These are phyloP conservation scores for Phoenicopterus ruber DNA, from an alignment of 2,113 vertebrate genomes.

Conservation along the genomic window DNA sequence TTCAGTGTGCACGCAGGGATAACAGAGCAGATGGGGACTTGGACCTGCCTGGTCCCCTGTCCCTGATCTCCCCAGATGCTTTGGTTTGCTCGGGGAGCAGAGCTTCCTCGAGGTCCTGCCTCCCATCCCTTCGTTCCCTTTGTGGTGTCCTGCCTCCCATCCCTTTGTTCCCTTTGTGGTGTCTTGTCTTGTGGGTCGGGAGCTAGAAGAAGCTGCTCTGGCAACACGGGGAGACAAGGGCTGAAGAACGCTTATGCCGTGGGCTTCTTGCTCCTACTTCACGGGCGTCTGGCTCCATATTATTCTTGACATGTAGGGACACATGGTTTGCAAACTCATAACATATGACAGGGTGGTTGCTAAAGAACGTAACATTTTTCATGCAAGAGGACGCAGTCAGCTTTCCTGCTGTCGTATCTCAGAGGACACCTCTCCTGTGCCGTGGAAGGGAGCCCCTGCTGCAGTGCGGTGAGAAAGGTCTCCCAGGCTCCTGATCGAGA, in stretches of 20 bases:
- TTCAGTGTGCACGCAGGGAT: not conserved
- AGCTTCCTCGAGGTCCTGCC: not conserved
- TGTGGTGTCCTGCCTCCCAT: not conserved
- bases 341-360: not conserved
- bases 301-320: not conserved
- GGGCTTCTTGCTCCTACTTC: not conserved
- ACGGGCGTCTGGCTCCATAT: not conserved
- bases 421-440: not conserved
- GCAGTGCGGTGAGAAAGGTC: not conserved
- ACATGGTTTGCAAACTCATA: not conserved
- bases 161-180: not conserved
- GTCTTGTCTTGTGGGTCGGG: not conserved
- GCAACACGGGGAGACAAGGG: fast-evolving
- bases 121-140: not conserved
- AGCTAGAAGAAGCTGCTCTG: not conserved
- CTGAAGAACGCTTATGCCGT: not conserved
- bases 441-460: not conserved
- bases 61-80: not conserved
- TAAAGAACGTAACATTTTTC: not conserved
- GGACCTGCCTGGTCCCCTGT: not conserved
- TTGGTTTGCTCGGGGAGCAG: not conserved
- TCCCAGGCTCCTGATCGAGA: not conserved
- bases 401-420: not conserved
- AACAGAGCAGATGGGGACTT: not conserved
- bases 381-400: not conserved